Evolutionary conservation across 2,888 invertebrate species (phyloP).

Genomic region (Epirrhoe alternata): DNA sequence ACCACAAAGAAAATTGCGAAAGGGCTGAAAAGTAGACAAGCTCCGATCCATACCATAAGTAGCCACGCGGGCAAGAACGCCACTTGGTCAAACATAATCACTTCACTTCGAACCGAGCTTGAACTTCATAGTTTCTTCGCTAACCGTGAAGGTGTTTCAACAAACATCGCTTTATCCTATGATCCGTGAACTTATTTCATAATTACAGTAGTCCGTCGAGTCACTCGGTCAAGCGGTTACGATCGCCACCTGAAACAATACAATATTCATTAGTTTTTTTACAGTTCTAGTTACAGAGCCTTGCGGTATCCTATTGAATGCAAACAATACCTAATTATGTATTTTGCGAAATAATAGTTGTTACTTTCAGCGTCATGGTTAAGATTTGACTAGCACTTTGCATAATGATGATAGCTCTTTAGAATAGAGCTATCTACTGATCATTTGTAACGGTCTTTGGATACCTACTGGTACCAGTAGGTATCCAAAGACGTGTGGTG

Average conservation of each 20-base stretch:
- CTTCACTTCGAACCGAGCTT: slow-evolving; percentile 39
- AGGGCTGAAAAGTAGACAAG: slow-evolving; percentile 88
- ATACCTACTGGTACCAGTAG: no score
- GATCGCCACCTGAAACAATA: slow-evolving; percentile 80
- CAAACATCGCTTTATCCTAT: slow-evolving; percentile 26
- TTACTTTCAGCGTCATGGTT: background rate
- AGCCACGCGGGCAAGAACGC: slow-evolving; percentile 84
- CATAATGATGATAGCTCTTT: no score
- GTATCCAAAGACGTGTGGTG: no score
- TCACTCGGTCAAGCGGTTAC: slow-evolving; percentile 62
- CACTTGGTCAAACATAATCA: slow-evolving; percentile 76
- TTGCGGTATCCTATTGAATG: background rate
- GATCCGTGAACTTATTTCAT: slow-evolving; percentile 45
- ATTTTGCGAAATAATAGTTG: background rate
- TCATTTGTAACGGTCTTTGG: no score
- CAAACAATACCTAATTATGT: background rate
- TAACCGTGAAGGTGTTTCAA: slow-evolving; percentile 17
- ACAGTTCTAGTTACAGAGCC: slow-evolving; percentile 5
- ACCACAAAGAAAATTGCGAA: slow-evolving; percentile 87
- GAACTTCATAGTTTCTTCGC: slow-evolving; percentile 34
- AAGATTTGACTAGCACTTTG: no score
- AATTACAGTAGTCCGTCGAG: slow-evolving; percentile 54
- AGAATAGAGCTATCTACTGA: no score
- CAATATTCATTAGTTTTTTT: slow-evolving; percentile 21
- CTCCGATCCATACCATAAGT: slow-evolving; percentile 86